A percentile compares a stretch with the other conserved stretches of the same genome.
Evolutionary conservation across 2,797 vertebrate species (phyloP).

Genomic region (Coendou prehensilis): DNA sequence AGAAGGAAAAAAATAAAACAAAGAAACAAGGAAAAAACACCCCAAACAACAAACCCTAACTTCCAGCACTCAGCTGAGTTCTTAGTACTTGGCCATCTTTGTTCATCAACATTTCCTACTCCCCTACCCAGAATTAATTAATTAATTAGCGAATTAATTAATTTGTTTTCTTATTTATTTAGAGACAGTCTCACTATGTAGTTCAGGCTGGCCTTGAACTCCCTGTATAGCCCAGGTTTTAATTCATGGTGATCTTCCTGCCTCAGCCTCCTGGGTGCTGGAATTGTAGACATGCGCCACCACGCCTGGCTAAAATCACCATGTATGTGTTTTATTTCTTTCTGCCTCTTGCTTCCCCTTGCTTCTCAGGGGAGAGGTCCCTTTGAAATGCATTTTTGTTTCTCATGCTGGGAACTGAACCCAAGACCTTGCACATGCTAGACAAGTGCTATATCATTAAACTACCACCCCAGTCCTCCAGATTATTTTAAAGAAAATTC

Average conservation of each 20-base stretch:
- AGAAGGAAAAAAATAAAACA: neutral
- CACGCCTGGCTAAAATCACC: neutral
- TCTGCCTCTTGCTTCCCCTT: neutral
- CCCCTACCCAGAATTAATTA: neutral
- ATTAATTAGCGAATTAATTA: too few species aligned
- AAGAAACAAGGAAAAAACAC: neutral
- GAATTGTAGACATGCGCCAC: neutral
- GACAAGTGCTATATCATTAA: neutral
- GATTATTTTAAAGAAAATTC: constrained; percentile 55
- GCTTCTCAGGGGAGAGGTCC: neutral
- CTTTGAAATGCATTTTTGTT: neutral
- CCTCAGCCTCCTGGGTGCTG: neutral
- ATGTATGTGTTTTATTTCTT: neutral
- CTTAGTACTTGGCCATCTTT: neutral
- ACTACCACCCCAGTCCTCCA: neutral
- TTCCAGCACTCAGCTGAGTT: neutral
- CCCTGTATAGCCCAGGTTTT: neutral
- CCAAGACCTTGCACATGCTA: neutral
- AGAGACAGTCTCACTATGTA: neutral
- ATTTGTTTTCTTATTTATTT: neutral
- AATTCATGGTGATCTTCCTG: neutral
- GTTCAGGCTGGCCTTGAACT: neutral
- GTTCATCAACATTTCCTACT: neutral
- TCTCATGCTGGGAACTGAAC: neutral
- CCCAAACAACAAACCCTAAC: neutral